Percentiles rank a stretch among this genome's conserved stretches.
Evolutionary conservation across 2,113 vertebrate species (phyloP).

Genomic region (Piprites chloris): DNA sequence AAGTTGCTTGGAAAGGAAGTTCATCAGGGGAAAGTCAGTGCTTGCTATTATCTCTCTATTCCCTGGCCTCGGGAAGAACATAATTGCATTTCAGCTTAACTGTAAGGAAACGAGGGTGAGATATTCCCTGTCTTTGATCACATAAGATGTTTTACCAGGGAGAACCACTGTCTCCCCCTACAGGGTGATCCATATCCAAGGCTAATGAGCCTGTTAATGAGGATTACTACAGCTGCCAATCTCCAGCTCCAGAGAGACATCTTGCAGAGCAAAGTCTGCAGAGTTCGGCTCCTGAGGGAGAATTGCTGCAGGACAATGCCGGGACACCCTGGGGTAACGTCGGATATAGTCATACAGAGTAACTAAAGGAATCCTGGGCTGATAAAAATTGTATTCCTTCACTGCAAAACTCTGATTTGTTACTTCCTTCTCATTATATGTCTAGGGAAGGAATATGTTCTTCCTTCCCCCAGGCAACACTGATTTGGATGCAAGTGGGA

Average conservation of each 20-base stretch:
- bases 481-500: slow-evolving; percentile 42
- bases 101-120: neutral
- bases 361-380: neutral
- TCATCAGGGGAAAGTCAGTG: neutral
- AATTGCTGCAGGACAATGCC: neutral
- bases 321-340: neutral
- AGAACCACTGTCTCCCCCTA: slow-evolving; percentile 53
- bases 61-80: slow-evolving; percentile 11
- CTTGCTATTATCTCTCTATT: slow-evolving; percentile 9
- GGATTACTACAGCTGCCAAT: neutral
- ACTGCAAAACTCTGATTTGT: neutral
- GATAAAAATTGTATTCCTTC: neutral
- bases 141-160: neutral
- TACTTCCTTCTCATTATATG: neutral
- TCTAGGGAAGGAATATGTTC: neutral
- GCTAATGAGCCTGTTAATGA: slow-evolving; percentile 35
- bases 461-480: neutral
- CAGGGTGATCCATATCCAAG: slow-evolving; percentile 28
- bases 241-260: neutral
- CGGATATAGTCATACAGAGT: neutral
- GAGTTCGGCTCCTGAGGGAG: neutral
- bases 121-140: slow-evolving; percentile 8
- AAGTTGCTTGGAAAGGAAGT: neutral
- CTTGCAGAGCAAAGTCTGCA: neutral
- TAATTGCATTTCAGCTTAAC: slow-evolving; percentile 40